Conservation (phyloP, 2,113 vertebrate species). For the Sylvilagus bachmani region DNA sequence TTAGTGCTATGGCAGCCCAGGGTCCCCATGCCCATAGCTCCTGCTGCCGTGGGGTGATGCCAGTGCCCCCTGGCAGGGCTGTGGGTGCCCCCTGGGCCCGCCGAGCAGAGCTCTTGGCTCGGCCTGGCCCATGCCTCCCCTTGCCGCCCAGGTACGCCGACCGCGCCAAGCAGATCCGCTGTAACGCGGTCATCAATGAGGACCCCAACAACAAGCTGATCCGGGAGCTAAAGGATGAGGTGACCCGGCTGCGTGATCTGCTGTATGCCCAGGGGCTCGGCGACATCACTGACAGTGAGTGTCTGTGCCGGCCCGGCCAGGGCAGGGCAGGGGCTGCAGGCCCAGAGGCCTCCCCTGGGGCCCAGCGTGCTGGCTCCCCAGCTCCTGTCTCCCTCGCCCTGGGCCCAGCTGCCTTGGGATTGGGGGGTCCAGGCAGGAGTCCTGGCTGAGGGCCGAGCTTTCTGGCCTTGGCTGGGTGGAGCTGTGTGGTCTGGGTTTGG, state of each 20-base stretch:
- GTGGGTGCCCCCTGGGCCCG: background rate
- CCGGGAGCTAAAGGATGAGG: constrained; percentile 98
- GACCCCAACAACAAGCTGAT: constrained; percentile 98
- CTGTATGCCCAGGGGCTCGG: constrained; percentile 96
- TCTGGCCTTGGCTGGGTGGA: background rate
- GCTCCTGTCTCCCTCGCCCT: background rate
- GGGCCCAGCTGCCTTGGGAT: background rate
- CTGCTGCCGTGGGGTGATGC: too few relatives aligned
- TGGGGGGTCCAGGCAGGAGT: background rate
- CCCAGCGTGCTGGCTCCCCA: background rate
- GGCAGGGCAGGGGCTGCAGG: background rate
- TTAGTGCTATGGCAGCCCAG: fast-evolving
- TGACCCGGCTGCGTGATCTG: constrained; percentile 96
- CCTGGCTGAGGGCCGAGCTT: background rate
- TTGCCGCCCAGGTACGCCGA: constrained; percentile 93
- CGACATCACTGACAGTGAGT: constrained; percentile 98
- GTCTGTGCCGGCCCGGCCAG: fast-evolving
- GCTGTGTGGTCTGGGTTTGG: constrained; percentile 4
- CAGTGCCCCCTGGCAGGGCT: background rate
- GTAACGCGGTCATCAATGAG: constrained; percentile 97
- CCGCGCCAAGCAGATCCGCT: constrained; percentile 98
- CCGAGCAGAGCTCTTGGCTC: too few relatives aligned
- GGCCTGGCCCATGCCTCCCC: background rate
- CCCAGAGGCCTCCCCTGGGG: background rate
- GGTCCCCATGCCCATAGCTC: too few relatives aligned